Evolutionary conservation across 2,888 invertebrate genomes (phyloP), one percentile per base, ranked within the genome.

Genomic region (Caenorhabditis drosophilae): DNA sequence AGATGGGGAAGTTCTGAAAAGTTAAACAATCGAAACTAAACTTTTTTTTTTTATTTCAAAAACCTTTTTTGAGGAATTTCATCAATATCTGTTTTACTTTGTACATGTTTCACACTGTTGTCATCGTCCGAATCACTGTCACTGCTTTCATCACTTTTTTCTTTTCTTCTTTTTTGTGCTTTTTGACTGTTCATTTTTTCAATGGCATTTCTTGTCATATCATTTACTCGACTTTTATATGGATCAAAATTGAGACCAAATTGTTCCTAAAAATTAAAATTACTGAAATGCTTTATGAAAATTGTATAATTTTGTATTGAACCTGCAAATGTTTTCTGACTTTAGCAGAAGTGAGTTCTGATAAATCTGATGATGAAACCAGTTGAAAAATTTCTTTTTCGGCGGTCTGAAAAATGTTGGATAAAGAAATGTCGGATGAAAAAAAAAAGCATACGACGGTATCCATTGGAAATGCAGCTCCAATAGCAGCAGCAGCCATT

Each of bases 381-480:
- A 63, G 18, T 2, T 50, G 50, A 35, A 44, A 45, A 20, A 63
- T 57, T n/a, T 63, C 63, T 20, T 52, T 47, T 26, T 53, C 57
- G 4, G 63, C 63, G 9, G 46, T 49, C 63, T 62, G 22, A 31
- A 62, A 42, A n/a, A n/a, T n/a, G n/a, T n/a, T n/a, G n/a, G n/a
- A n/a, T 16, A 27, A 23, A 12, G n/a, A 7, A 25, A n/a, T 46
- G 7, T 7, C 4, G 4, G 20, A 42, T 42, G 12, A 23, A 42
- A 42, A 42, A 20, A 42, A 42, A 22, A n/a, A n/a, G n/a, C n/a
- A 26, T 49, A 63, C 63, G 40, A 53, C 42, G 15, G 31, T 45
- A 25, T 63, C 63, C 57, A 63, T 63, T 4, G 63, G 63, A 35
- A 63, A 63, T 2, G 45, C 34, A 27, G 57, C 11, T 31, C 34